Conservation (phyloP, 2,113 vertebrate genomes). For the Bungarus multicinctus region DNA sequence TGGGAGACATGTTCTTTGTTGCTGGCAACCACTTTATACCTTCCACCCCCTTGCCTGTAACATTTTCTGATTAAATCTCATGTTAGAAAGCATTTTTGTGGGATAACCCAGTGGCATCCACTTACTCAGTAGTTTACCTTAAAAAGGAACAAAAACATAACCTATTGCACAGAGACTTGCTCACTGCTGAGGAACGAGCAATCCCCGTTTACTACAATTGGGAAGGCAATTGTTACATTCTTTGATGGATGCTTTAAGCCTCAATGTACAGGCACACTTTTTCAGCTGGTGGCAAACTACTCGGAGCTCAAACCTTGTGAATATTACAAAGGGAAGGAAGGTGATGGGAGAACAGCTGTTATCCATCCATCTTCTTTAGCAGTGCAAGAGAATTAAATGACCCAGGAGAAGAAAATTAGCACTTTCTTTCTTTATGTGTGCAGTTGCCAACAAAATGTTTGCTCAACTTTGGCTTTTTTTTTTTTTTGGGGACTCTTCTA, state of each 20-base stretch:
- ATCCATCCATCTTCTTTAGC: constrained; percentile 24
- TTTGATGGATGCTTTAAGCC: constrained; percentile 20
- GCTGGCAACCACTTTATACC: neutral
- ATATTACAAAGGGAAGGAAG: constrained; percentile 22
- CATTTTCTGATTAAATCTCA: constrained; percentile 21
- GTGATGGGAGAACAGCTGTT: constrained; percentile 5
- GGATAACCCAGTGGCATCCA: neutral
- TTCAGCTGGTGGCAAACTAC: neutral
- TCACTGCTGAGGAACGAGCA: constrained; percentile 8
- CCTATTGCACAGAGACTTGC: constrained; percentile 32
- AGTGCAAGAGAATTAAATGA: constrained; percentile 16
- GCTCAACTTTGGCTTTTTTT: neutral
- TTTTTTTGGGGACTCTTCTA: neutral
- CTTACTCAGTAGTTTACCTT: constrained; percentile 16
- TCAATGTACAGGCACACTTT: neutral
- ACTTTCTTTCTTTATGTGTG: neutral
- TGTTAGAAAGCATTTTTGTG: constrained; percentile 22
- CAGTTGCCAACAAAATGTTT: neutral
- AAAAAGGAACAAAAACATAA: constrained; percentile 5
- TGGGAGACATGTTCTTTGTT: neutral
- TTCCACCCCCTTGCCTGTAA: constrained; percentile 15
- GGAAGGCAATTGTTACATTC: neutral
- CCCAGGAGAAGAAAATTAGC: constrained; percentile 14
- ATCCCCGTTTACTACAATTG: constrained; percentile 5
- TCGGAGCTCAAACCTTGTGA: neutral